Percentiles rank a stretch among this genome's conserved stretches.
phyloP scores from a whole-genome alignment of 2,797 vertebrate genomes.

The Sciurus vulgaris region DNA sequence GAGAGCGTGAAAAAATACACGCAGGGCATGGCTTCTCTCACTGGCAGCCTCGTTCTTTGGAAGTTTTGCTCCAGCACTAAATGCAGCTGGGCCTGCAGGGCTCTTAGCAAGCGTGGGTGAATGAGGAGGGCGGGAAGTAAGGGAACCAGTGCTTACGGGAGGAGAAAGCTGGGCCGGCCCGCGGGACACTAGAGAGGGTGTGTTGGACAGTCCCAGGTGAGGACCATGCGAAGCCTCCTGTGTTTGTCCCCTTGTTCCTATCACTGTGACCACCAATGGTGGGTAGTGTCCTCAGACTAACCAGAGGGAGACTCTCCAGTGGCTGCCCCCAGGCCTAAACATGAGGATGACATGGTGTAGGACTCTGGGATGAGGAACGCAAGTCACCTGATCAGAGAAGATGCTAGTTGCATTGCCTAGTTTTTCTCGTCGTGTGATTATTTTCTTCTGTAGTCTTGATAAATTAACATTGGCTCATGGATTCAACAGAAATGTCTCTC shows the following conservation, averaged over 20 bases:
- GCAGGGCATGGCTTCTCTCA: not conserved
- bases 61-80: not conserved
- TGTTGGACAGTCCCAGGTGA: not conserved
- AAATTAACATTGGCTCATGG: slow-evolving; percentile 78
- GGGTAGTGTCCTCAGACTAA: not conserved
- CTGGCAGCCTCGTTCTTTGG: not conserved
- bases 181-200: not conserved
- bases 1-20: not conserved
- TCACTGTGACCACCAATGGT: not conserved
- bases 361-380: not conserved
- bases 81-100: not conserved
- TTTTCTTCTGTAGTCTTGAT: slow-evolving; percentile 83
- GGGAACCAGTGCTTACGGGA: not conserved
- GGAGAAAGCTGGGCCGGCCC: not conserved
- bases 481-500: slow-evolving; percentile 73
- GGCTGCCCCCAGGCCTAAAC: not conserved
- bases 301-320: not conserved
- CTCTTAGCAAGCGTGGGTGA: not conserved
- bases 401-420: slow-evolving; percentile 20
- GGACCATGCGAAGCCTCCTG: not conserved
- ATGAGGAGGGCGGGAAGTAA: not conserved
- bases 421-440: slow-evolving; percentile 70
- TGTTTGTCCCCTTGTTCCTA: not conserved
- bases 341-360: not conserved
- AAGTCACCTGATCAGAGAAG: not conserved